Evolutionary conservation across 2,888 invertebrate genomes (phyloP).

Genomic region (Cryptophagus acutangulus): DNA sequence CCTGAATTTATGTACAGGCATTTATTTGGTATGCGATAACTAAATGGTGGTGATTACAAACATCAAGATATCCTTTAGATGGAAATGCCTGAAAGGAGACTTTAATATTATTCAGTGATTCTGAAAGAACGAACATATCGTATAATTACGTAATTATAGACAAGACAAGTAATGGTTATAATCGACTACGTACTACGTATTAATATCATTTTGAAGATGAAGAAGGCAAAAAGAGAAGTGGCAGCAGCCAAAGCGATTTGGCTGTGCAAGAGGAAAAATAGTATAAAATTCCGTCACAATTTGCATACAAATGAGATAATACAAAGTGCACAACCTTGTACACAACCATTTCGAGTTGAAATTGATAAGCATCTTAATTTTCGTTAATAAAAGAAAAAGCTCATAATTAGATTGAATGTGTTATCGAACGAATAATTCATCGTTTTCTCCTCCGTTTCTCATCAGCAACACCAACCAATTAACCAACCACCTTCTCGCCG

Average conservation of each 20-base stretch:
- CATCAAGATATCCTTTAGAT: too few species aligned
- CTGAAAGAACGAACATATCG: too few species aligned
- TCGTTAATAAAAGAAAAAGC: constrained; percentile 9
- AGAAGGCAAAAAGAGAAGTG: too few species aligned
- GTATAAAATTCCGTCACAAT: constrained; percentile 24
- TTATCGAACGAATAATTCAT: constrained; percentile 20
- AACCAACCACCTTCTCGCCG: not conserved
- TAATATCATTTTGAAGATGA: constrained; percentile 4
- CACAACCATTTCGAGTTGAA: constrained; percentile 23
- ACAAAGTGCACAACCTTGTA: constrained; percentile 33
- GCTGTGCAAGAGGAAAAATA: too few species aligned
- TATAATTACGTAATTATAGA: not conserved
- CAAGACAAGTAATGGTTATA: constrained; percentile 3
- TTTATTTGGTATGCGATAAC: too few species aligned
- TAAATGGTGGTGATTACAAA: too few species aligned
- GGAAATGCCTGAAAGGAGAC: too few species aligned
- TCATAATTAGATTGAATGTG: constrained; percentile 19
- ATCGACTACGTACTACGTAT: not conserved
- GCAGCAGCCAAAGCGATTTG: too few species aligned
- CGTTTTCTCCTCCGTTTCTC: too few species aligned
- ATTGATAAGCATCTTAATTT: constrained; percentile 27
- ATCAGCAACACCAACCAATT: constrained; percentile 4
- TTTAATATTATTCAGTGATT: too few species aligned
- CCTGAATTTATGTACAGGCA: too few species aligned
- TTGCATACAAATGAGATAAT: constrained; percentile 31